Evolutionary conservation across 2,888 invertebrate species (phyloP).

Genomic region (Drosophila subquinaria): DNA sequence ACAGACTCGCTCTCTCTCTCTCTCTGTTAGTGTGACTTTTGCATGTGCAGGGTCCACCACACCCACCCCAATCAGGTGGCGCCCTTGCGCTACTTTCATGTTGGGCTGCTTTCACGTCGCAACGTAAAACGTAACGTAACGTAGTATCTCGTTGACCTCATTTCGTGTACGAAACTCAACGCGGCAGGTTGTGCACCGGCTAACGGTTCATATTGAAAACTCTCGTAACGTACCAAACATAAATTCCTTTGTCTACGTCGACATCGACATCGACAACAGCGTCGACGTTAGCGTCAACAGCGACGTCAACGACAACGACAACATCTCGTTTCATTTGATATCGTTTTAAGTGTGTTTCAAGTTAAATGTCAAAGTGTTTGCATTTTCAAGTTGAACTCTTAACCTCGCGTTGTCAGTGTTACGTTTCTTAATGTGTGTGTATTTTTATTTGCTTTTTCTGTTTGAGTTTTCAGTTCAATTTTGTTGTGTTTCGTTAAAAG

Average conservation of each 20-base stretch:
- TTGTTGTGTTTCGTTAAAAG: constrained; percentile 6
- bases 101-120: constrained; percentile 20
- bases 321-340: constrained; percentile 14
- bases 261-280: constrained; percentile 8
- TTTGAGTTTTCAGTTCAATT: constrained; percentile 17
- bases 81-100: constrained; percentile 79
- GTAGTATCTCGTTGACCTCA: constrained; percentile 84
- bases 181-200: constrained; percentile 78
- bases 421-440: constrained; percentile 14
- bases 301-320: constrained; percentile 10
- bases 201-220: constrained; percentile 16
- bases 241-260: constrained; percentile 38
- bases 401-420: constrained; percentile 24
- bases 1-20: background rate
- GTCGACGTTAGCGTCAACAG: background rate
- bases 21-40: background rate
- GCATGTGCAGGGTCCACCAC: constrained; percentile 59
- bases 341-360: constrained; percentile 33
- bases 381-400: constrained; percentile 53
- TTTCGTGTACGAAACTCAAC: constrained; percentile 83
- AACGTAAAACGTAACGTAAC: constrained; percentile 42
- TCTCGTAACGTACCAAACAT: constrained; percentile 28
- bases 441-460: background rate
- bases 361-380: constrained; percentile 65
- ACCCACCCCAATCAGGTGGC: constrained; percentile 73